phyloP scores from a whole-genome alignment of 1,140 invertebrate species.

The Hirudo medicinalis region DNA sequence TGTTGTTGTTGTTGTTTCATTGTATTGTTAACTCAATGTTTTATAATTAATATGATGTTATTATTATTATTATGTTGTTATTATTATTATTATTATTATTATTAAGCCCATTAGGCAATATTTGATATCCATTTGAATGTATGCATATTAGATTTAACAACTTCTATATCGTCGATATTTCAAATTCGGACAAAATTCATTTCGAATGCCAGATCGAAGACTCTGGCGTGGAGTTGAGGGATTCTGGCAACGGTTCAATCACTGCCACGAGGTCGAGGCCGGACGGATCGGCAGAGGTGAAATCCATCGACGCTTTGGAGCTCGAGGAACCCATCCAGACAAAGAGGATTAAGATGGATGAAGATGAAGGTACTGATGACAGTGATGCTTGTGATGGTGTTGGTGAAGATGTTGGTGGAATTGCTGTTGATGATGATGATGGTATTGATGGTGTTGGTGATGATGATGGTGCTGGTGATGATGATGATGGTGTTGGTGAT shows the following conservation, averaged over 20 bases:
- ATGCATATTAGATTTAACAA: no score
- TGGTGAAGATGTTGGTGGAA: background rate
- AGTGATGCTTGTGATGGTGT: background rate
- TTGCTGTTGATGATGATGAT: no score
- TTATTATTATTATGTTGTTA: no score
- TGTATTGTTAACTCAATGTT: no score
- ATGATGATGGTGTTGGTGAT: background rate
- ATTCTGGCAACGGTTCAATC: conserved; percentile 14
- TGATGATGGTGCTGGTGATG: background rate
- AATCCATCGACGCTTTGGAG: background rate
- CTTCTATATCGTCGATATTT: background rate
- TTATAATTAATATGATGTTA: no score
- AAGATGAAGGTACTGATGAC: background rate
- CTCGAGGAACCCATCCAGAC: background rate
- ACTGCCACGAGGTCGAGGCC: background rate
- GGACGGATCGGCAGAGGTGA: background rate
- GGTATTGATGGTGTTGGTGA: background rate
- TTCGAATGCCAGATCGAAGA: conserved; percentile 30
- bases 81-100: no score
- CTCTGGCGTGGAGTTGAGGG: conserved; percentile 27
- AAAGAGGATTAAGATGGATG: background rate
- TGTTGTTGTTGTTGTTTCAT: no score
- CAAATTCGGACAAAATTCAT: background rate
- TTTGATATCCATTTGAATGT: no score
- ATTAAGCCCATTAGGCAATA: no score